Conservation (phyloP, 2,888 invertebrate genomes). For the Malachius bipustulatus region DNA sequence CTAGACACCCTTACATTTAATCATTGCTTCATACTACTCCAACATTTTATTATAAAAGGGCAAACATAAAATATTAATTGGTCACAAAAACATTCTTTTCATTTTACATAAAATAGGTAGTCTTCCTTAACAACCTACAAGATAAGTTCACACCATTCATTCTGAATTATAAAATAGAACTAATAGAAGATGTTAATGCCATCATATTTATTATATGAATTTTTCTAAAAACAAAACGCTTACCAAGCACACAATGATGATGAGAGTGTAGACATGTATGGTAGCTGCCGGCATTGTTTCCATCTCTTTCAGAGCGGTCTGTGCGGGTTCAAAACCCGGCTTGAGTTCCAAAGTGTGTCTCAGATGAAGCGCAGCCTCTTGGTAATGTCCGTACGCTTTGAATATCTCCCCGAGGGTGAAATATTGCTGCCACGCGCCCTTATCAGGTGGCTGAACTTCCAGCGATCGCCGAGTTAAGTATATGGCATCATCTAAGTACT, state of each 20-base stretch:
- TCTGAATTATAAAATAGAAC: too few species aligned
- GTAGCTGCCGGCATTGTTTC: constrained; percentile 69
- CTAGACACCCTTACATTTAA: too few species aligned
- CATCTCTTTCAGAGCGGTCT: constrained; percentile 67
- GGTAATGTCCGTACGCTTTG: constrained; percentile 80
- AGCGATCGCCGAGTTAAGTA: constrained; percentile 74
- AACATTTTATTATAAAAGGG: too few species aligned
- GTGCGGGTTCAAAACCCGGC: constrained; percentile 75
- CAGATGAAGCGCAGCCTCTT: constrained; percentile 75
- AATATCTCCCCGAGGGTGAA: constrained; percentile 86
- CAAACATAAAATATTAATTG: too few species aligned
- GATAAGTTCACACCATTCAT: too few species aligned
- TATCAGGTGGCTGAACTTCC: constrained; percentile 72
- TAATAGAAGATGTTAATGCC: too few species aligned
- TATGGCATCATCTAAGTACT: constrained; percentile 83
- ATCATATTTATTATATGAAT: too few species aligned
- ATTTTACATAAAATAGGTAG: too few species aligned
- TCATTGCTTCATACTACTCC: too few species aligned
- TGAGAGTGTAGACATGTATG: constrained; percentile 73
- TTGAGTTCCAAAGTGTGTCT: constrained; percentile 71
- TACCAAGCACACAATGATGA: constrained; percentile 80
- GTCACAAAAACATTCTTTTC: too few species aligned
- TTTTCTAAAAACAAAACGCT: too few species aligned
- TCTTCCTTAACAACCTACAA: too few species aligned
- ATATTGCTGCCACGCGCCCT: constrained; percentile 84